Conservation (phyloP, 2,113 vertebrate species). For the Vidua macroura region DNA sequence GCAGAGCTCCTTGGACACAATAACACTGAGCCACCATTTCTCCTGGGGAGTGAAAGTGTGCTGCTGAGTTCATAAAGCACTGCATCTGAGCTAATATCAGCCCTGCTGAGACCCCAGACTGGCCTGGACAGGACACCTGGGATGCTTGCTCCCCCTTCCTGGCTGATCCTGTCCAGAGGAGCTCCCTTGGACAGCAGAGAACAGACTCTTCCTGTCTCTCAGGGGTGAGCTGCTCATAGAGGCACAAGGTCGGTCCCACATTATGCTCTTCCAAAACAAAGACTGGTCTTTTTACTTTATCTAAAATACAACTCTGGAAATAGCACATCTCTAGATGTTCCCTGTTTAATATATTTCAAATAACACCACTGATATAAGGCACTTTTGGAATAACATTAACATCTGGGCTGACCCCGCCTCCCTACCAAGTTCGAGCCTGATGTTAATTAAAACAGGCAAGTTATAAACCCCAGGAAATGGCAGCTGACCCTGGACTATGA, state of each 20-base stretch:
- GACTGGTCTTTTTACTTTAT: background rate
- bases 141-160: background rate
- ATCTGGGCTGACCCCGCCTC: conserved; percentile 78
- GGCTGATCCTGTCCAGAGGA: background rate
- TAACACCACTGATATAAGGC: conserved; percentile 70
- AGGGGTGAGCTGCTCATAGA: background rate
- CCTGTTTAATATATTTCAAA: conserved; percentile 64
- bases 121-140: background rate
- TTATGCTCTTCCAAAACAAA: background rate
- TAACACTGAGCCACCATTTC: background rate
- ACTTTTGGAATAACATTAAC: conserved; percentile 80
- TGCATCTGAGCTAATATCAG: background rate
- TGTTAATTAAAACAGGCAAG: conserved; percentile 85
- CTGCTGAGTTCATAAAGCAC: background rate
- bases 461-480: conserved; percentile 86
- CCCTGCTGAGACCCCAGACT: background rate
- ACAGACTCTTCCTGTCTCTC: background rate
- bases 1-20: background rate
- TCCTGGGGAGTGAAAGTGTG: background rate
- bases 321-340: background rate
- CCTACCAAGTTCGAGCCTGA: conserved; percentile 77
- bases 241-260: background rate
- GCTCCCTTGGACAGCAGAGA: background rate
- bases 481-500: conserved; percentile 82
- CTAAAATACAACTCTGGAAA: background rate